Conservation (phyloP, 2,888 invertebrate species). For the Parasteatoda lunata region DNA sequence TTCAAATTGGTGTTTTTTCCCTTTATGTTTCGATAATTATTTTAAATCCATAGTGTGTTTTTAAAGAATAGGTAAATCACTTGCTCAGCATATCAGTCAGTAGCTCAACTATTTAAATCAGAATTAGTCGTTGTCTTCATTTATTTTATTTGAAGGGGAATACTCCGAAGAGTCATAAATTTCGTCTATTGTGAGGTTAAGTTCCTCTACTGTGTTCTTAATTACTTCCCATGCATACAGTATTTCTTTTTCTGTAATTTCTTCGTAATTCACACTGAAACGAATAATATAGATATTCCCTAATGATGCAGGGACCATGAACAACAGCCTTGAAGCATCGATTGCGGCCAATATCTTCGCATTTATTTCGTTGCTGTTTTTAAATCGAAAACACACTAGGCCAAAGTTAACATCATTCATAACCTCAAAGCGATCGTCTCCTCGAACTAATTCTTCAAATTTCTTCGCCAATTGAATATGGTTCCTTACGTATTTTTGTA, state of each 20-base stretch:
- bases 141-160: too few relatives aligned
- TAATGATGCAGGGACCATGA: slow-evolving; percentile 87
- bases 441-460: slow-evolving; percentile 86
- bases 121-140: too few relatives aligned
- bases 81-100: too few relatives aligned
- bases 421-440: slow-evolving; percentile 90
- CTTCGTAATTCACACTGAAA: slow-evolving; percentile 93
- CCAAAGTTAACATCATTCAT: slow-evolving; percentile 90
- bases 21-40: too few relatives aligned
- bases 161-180: too few relatives aligned
- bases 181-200: not conserved
- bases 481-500: slow-evolving; percentile 90
- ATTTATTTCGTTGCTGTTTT: slow-evolving; percentile 76
- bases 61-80: too few relatives aligned
- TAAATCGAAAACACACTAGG: slow-evolving; percentile 90
- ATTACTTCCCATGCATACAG: slow-evolving; percentile 76
- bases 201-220: slow-evolving; percentile 71
- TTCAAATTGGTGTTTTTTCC: too few relatives aligned
- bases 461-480: slow-evolving; percentile 89
- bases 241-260: slow-evolving; percentile 86
- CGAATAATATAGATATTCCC: slow-evolving; percentile 92
- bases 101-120: too few relatives aligned
- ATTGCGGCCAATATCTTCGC: slow-evolving; percentile 4
- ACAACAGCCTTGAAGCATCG: slow-evolving; percentile 76
- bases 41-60: too few relatives aligned